These are phyloP conservation scores for Sebastes elongatus DNA, from an alignment of 2,797 vertebrate genomes.

Conservation along the genomic window DNA sequence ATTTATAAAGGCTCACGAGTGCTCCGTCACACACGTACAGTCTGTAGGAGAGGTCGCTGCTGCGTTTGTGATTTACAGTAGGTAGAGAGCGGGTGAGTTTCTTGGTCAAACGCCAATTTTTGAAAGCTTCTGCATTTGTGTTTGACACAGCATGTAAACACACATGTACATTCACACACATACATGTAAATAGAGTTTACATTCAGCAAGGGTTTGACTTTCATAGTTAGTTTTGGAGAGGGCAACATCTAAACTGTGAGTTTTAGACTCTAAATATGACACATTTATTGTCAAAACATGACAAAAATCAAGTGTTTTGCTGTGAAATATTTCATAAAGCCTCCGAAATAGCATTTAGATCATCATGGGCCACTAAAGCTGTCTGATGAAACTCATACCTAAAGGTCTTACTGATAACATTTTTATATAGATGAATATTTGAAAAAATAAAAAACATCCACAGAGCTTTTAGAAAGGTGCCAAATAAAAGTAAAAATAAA, in stretches of 20 bases:
- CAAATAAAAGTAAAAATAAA: too few species aligned
- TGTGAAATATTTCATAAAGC: not conserved
- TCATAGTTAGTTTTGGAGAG: not conserved
- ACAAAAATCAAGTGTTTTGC: not conserved
- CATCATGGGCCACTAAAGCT: not conserved
- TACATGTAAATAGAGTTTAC: not conserved
- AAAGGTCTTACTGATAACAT: too few species aligned
- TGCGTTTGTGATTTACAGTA: conserved; percentile 23
- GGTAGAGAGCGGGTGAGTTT: not conserved
- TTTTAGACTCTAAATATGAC: not conserved
- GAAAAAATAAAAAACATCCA: too few species aligned
- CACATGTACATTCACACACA: not conserved
- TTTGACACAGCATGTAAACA: conserved; percentile 19
- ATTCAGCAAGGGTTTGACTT: not conserved
- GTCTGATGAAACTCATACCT: not conserved
- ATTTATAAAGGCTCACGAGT: conserved; percentile 23
- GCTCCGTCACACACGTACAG: conserved; percentile 8
- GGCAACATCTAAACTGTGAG: not conserved
- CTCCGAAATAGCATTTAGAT: not conserved
- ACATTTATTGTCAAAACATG: not conserved
- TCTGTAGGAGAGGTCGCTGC: not conserved
- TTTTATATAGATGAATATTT: too few species aligned
- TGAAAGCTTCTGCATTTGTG: conserved; percentile 10
- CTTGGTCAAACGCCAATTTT: conserved; percentile 16
- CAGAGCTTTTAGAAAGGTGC: too few species aligned